These are phyloP conservation scores for Panopea generosa DNA, from an alignment of 2,888 invertebrate species.

Conservation along the genomic window DNA sequence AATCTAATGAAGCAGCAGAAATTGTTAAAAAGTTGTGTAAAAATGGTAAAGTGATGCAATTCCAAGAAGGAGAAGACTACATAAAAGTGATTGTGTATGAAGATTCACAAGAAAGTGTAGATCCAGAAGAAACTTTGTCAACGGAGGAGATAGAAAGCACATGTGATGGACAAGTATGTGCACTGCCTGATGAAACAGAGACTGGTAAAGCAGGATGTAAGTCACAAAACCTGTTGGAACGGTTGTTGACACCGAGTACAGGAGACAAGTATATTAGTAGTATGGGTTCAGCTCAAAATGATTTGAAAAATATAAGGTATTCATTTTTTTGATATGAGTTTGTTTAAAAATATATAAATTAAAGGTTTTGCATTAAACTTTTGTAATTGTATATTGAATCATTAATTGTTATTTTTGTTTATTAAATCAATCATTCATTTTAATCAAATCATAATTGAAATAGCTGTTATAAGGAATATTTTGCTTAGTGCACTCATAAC, in stretches of 20 bases:
- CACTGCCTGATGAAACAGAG: too few species aligned
- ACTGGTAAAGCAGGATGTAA: neutral
- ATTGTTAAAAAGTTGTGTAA: constrained; percentile 59
- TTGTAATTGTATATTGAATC: too few species aligned
- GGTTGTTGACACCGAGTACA: neutral
- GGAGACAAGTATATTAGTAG: neutral
- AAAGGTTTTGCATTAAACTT: too few species aligned
- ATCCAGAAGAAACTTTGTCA: constrained; percentile 31
- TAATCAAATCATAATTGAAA: too few species aligned
- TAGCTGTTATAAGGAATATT: too few species aligned
- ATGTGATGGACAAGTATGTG: constrained; percentile 6
- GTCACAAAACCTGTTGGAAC: constrained; percentile 18
- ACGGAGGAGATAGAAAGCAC: constrained; percentile 39
- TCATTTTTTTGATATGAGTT: too few species aligned
- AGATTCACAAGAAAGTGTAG: constrained; percentile 52
- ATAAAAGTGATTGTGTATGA: constrained; percentile 63
- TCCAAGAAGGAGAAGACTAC: constrained; percentile 58
- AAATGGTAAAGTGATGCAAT: constrained; percentile 57
- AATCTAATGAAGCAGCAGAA: constrained; percentile 51
- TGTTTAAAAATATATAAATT: too few species aligned
- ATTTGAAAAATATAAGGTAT: too few species aligned
- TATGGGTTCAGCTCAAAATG: too few species aligned
- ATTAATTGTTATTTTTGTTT: too few species aligned
- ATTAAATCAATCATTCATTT: too few species aligned
- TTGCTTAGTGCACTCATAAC: too few species aligned